Conservation (phyloP, 2,113 vertebrate species). For the human (Homo sapiens) region DNA sequence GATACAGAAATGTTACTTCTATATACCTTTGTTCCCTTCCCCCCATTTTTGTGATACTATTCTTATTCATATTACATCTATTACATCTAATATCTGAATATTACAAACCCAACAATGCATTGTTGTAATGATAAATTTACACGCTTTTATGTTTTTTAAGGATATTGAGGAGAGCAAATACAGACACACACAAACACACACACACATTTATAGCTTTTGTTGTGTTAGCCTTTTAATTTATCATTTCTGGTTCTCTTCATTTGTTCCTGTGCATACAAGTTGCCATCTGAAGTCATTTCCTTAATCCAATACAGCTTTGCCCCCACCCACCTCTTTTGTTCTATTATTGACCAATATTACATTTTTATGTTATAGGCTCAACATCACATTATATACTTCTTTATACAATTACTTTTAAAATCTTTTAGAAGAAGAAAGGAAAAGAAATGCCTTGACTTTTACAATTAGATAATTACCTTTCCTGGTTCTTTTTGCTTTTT, state of each 20-base stretch:
- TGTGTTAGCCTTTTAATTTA: background rate
- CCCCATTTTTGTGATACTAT: background rate
- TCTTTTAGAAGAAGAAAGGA: background rate
- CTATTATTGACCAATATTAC: background rate
- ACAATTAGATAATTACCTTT: background rate
- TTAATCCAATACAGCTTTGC: background rate
- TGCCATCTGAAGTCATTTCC: background rate
- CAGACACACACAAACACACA: background rate
- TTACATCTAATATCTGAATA: background rate
- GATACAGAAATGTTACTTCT: background rate
- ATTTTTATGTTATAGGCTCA: background rate
- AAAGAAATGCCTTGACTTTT: background rate
- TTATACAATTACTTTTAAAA: background rate
- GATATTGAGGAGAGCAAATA: background rate
- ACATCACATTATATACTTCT: background rate
- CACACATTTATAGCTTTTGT: background rate
- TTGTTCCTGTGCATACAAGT: background rate
- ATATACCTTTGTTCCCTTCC: background rate
- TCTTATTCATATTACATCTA: background rate
- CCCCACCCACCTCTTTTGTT: background rate
- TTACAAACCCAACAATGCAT: background rate
- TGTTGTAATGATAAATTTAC: background rate
- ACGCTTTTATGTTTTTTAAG: background rate
- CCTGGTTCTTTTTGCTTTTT: background rate
- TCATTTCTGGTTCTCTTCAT: background rate